Evolutionary conservation across 2,888 invertebrate genomes (phyloP).

Genomic region (Drosophila ezoana): DNA sequence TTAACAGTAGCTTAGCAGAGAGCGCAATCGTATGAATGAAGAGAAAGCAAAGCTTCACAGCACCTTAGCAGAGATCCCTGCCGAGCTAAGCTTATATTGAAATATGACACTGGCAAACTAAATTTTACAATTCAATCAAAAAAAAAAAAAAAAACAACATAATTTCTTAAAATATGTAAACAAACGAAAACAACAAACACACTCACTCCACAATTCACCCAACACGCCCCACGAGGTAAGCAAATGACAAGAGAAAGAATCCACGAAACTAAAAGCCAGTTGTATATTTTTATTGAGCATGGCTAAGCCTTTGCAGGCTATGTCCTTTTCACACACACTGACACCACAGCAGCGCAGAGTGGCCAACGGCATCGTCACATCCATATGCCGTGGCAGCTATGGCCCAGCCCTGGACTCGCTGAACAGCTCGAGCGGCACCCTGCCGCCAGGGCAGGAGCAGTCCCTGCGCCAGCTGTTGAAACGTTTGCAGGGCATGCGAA

Average conservation of each 20-base stretch:
- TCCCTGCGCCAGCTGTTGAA: constrained; percentile 11
- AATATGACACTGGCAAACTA: neutral
- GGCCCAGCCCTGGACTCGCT: constrained; percentile 26
- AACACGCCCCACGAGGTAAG: neutral
- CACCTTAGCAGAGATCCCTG: neutral
- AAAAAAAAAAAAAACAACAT: neutral
- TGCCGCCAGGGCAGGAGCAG: constrained; percentile 35
- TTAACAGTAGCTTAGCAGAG: neutral
- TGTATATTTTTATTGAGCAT: neutral
- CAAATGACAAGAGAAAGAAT: neutral
- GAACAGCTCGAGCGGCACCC: neutral
- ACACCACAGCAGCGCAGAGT: constrained; percentile 37
- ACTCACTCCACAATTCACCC: neutral
- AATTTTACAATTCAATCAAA: neutral
- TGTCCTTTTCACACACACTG: constrained; percentile 7
- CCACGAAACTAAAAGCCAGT: neutral
- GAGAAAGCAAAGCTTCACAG: too few species aligned
- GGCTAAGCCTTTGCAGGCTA: neutral
- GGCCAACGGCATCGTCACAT: constrained; percentile 28
- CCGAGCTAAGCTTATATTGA: neutral
- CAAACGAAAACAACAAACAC: neutral
- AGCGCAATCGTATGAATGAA: too few species aligned
- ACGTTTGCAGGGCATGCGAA: constrained; percentile 12
- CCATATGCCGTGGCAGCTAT: constrained; percentile 45
- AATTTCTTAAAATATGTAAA: constrained; percentile 4